Conservation (phyloP, 2,797 vertebrate species). For the Denticeps clupeoides region DNA sequence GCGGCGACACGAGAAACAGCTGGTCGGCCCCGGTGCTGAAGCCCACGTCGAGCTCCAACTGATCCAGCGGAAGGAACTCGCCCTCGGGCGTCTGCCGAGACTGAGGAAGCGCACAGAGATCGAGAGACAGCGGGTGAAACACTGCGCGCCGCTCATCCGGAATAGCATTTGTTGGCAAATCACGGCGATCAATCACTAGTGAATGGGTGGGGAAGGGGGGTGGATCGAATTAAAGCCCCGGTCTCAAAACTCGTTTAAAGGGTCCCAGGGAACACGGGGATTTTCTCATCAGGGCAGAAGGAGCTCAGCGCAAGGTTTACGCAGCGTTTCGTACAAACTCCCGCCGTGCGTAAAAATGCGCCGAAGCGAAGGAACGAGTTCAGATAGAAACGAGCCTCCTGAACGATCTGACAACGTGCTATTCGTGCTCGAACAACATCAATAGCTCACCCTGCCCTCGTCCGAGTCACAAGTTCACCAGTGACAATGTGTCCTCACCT, state of each 20-base stretch:
- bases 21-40: conserved; percentile 97
- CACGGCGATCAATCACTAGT: conserved; percentile 41
- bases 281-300: conserved; percentile 1
- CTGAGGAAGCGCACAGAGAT: conserved; percentile 46
- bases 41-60: conserved; percentile 97
- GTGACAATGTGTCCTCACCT: too few relatives aligned
- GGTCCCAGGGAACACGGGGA: too few relatives aligned
- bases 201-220: conserved; percentile 8
- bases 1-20: conserved; percentile 96
- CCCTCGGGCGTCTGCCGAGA: conserved; percentile 98
- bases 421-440: too few relatives aligned
- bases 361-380: too few relatives aligned
- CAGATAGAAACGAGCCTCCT: too few relatives aligned
- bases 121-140: conserved; percentile 36
- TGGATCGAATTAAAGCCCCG: conserved; percentile 3
- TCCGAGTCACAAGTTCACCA: too few relatives aligned
- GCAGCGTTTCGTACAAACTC: too few relatives aligned
- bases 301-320: too few relatives aligned
- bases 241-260: too few relatives aligned
- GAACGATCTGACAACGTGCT: too few relatives aligned
- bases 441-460: too few relatives aligned
- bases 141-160: conserved; percentile 30
- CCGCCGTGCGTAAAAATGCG: too few relatives aligned
- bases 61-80: conserved; percentile 95
- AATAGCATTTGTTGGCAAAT: conserved; percentile 39